Evolutionary conservation across 30 jellyfish, hydroid and myxozoan species (phyloP).

Genomic region (Pseudorhiza aurosa): DNA sequence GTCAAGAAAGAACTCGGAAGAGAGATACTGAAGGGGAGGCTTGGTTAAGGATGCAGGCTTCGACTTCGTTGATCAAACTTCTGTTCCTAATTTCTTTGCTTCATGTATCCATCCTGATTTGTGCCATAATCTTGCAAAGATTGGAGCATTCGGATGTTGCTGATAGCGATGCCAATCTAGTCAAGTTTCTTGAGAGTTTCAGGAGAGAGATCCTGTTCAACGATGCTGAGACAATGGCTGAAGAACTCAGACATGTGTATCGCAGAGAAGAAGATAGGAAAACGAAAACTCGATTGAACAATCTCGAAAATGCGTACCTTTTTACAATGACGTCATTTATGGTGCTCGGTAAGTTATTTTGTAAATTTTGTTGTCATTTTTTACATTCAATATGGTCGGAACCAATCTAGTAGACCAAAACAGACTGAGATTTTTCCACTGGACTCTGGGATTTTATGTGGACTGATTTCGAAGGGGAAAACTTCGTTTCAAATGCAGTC

Average conservation of each 20-base stretch:
- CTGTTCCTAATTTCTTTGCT: conserved; percentile 20
- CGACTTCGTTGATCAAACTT: background rate
- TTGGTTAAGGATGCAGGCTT: background rate
- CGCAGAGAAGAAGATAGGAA: background rate
- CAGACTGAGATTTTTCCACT: too few relatives aligned
- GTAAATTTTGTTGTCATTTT: background rate
- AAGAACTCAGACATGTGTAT: conserved; percentile 16
- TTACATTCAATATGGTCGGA: too few relatives aligned
- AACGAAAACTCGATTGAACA: background rate
- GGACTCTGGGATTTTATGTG: too few relatives aligned
- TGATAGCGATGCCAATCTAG: conserved; percentile 1
- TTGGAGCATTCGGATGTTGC: background rate
- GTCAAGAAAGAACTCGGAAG: background rate
- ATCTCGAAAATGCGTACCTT: conserved; percentile 25
- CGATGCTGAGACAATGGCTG: background rate
- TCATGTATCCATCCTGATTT: conserved; percentile 1
- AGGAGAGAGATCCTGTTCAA: background rate
- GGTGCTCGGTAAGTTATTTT: conserved; percentile 40
- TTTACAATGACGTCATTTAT: conserved; percentile 48
- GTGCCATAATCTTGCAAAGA: conserved; percentile 8
- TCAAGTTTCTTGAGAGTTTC: background rate
- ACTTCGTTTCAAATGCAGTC: too few relatives aligned
- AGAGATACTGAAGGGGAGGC: background rate
- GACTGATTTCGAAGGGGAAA: too few relatives aligned
- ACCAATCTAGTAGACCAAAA: too few relatives aligned